Evolutionary conservation across 2,888 invertebrate genomes (phyloP), one percentile per base, ranked within the genome.

Genomic region (Drosophila emarginata): DNA sequence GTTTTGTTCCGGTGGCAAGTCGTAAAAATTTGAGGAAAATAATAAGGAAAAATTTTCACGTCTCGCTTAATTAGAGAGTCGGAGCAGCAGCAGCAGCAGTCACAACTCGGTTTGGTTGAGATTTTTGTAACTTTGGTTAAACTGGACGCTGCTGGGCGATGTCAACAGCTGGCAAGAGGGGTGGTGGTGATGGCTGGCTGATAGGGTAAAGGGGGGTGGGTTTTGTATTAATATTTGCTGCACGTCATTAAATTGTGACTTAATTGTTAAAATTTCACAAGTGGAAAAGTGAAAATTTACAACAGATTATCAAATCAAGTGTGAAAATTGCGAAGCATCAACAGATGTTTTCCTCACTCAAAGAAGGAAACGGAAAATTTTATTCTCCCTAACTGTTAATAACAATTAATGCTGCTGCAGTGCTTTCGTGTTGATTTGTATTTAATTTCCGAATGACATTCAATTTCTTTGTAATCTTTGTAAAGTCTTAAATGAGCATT

Each of bases 41-140:
- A 85, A 87, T 85, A 85, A 87, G 78, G 76, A 85, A 85, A 85
- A 85, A 87, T 87, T 82, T 85, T 85, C 84, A 85, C 87, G 84
- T 85, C 82, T 79, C 87, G 79, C 82, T 80, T 80, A 85, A 85
- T 85, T 85, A 87, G 85, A 73, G 60, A 57, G 65, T 67, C 65
- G 60, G 63, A 70, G 59, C 61, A 77, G 70, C 66, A 68, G 57
- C 51, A 57, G 53, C 67, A 2, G 15, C 36, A 58, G 26, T 4
- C 21, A 15, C 4, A 57, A 12, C 2, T 11, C 12, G 14, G 63
- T 66, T 59, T 39, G 14, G 40, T 66, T 37, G 65, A 72, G 80
- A 74, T 80, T 70, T 67, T 59, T 51, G 58, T 26, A 71, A 76
- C 67, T 77, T 77, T 53, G 64, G 58, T 50, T 53, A 54, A 67